A percentile compares a stretch with the other conserved stretches of the same genome.
phyloP scores from a whole-genome alignment of 2,113 vertebrate species.

The Callaeas wilsoni region DNA sequence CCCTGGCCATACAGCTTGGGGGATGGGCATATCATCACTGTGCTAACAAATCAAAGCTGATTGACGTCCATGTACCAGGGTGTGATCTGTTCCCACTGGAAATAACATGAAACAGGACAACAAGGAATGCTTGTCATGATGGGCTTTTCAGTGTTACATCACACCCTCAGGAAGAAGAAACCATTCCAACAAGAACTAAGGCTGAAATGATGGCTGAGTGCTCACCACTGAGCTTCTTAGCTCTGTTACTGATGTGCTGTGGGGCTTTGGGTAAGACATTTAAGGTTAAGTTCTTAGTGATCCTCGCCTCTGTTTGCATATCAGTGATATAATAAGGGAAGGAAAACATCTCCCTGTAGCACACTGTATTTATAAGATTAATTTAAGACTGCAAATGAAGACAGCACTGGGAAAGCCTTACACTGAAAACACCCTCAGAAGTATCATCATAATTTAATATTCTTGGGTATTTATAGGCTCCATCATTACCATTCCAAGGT shows the following conservation, averaged over 20 bases:
- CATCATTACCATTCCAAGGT: not conserved
- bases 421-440: not conserved
- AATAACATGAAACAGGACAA: not conserved
- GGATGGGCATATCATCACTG: not conserved
- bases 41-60: not conserved
- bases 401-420: not conserved
- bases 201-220: not conserved
- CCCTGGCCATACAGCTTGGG: not conserved
- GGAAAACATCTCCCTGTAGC: not conserved
- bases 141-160: not conserved
- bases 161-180: not conserved
- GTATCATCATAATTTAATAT: not conserved
- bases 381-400: not conserved
- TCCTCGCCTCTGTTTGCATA: not conserved
- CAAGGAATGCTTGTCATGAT: not conserved
- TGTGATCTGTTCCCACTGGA: not conserved
- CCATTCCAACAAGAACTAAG: not conserved
- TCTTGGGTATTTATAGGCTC: not conserved
- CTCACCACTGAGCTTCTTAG: not conserved
- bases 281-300: not conserved
- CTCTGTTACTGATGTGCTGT: not conserved
- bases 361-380: not conserved
- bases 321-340: not conserved
- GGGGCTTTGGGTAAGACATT: not conserved
- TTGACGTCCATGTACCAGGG: accelerated